Conservation (phyloP, 1,140 invertebrate species). For the Sycophaga agraensis region DNA sequence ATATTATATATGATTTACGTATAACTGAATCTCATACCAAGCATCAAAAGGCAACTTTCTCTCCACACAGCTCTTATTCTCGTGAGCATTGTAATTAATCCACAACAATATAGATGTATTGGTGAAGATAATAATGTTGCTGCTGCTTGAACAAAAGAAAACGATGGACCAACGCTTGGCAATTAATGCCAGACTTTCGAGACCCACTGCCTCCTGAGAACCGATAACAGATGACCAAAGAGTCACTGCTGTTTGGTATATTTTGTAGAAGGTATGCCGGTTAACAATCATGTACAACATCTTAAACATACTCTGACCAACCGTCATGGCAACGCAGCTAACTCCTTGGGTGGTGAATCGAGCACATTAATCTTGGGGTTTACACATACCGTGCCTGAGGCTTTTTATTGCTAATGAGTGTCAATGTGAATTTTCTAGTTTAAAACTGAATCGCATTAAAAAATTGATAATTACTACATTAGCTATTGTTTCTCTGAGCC, state of each 20-base stretch:
- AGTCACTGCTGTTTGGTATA: constrained; percentile 19
- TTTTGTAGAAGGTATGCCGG: not conserved
- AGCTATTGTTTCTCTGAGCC: too few relatives aligned
- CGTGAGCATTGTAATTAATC: not conserved
- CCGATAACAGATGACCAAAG: constrained; percentile 21
- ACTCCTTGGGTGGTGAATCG: constrained; percentile 2
- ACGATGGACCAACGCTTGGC: constrained; percentile 1
- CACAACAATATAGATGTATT: not conserved
- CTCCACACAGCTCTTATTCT: not conserved
- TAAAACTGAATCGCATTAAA: too few relatives aligned
- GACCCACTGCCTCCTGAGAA: not conserved
- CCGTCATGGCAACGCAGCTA: constrained; percentile 27
- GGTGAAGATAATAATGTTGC: not conserved
- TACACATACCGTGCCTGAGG: too few relatives aligned
- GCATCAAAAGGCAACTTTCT: not conserved
- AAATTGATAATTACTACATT: too few relatives aligned
- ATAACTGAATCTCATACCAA: not conserved
- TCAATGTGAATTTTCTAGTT: too few relatives aligned
- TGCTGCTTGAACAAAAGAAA: not conserved
- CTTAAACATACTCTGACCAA: constrained; percentile 30
- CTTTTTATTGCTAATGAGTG: too few relatives aligned
- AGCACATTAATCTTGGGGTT: too few relatives aligned
- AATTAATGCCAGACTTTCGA: constrained; percentile 2
- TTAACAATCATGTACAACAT: constrained; percentile 21
- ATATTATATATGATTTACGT: too few relatives aligned